These are phyloP conservation scores for Camponotus vicinus DNA, from an alignment of 1,140 invertebrate genomes.

Conservation along the genomic window DNA sequence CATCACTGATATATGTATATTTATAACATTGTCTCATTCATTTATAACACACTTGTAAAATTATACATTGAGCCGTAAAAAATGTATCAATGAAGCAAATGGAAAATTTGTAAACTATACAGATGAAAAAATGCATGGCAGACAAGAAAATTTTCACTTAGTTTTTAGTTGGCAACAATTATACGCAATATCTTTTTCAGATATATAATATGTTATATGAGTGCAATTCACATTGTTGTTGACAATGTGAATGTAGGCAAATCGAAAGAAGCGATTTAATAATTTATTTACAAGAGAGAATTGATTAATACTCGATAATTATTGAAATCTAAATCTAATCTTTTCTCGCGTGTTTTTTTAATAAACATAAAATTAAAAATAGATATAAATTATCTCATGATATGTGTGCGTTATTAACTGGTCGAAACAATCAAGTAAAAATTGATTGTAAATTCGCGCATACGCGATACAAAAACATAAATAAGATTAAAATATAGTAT, in stretches of 20 bases:
- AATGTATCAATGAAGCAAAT: conserved; percentile 51
- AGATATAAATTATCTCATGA: conserved; percentile 35
- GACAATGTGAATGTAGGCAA: conserved; percentile 23
- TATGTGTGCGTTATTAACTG: conserved; percentile 51
- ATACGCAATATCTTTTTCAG: conserved; percentile 33
- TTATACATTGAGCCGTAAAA: conserved; percentile 55
- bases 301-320: conserved; percentile 2
- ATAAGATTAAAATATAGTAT: conserved; percentile 33
- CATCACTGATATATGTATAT: conserved; percentile 54
- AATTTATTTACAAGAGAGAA: conserved; percentile 19
- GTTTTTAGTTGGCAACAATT: conserved; percentile 46
- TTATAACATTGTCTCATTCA: conserved; percentile 45
- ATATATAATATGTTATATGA: conserved; percentile 29
- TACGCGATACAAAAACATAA: conserved; percentile 24
- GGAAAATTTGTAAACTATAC: conserved; percentile 53
- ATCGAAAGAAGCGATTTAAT: conserved; percentile 48
- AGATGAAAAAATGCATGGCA: conserved; percentile 40
- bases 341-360: neutral
- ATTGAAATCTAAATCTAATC: conserved; percentile 25
- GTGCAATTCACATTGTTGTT: conserved; percentile 21
- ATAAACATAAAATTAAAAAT: conserved; percentile 44
- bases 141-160: conserved; percentile 56
- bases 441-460: conserved; percentile 49
- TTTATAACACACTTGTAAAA: conserved; percentile 65
- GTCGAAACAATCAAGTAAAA: conserved; percentile 55